Evolutionary conservation across 1,140 invertebrate species (phyloP).

Genomic region (Saccostrea echinata): DNA sequence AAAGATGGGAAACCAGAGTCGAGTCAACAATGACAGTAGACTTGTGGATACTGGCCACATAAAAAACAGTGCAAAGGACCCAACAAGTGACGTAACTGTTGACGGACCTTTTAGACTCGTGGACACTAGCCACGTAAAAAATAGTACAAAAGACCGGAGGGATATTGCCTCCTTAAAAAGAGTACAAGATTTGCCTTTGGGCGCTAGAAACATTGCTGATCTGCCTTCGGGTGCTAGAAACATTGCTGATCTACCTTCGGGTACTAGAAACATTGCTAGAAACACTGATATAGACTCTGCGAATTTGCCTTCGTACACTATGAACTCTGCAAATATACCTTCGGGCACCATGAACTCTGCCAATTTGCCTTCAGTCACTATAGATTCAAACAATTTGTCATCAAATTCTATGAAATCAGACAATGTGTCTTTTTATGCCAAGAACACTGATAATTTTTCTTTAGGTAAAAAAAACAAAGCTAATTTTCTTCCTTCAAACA

Average conservation of each 20-base stretch:
- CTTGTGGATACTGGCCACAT: slow-evolving; percentile 3
- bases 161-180: slow-evolving; percentile 1
- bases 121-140: not conserved
- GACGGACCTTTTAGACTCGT: not conserved
- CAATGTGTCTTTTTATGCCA: too few species aligned
- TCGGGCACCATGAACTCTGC: not conserved
- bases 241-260: not conserved
- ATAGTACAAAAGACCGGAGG: not conserved
- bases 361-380: too few species aligned
- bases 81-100: slow-evolving; percentile 10
- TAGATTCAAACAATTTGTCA: too few species aligned
- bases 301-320: not conserved
- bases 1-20: slow-evolving; percentile 12
- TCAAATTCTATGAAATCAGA: too few species aligned
- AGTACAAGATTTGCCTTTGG: slow-evolving; percentile 5
- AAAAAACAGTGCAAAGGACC: not conserved
- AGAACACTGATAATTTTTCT: not conserved
- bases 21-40: not conserved
- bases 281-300: too few species aligned
- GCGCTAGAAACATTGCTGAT: slow-evolving; percentile 4
- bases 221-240: slow-evolving; percentile 1
- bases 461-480: not conserved
- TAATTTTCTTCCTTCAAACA: too few species aligned
- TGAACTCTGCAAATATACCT: not conserved
- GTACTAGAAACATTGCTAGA: not conserved